Conservation (phyloP, 2,888 invertebrate genomes). For the Gnatocerus cornutus region DNA sequence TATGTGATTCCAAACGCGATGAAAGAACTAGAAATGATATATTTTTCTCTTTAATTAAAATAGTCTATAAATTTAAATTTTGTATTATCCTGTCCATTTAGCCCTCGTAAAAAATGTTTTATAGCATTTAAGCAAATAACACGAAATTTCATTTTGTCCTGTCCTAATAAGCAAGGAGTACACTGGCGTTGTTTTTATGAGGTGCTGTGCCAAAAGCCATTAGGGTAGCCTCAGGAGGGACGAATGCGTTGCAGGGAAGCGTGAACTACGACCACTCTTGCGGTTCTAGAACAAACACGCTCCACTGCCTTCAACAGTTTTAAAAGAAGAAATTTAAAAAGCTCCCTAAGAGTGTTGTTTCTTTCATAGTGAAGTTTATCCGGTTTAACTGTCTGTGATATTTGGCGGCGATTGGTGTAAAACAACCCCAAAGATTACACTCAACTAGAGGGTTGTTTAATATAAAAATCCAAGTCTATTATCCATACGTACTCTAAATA, state of each 20-base stretch:
- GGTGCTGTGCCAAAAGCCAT: conserved; percentile 55
- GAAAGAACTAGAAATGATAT: no score
- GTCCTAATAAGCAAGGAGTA: conserved; percentile 56
- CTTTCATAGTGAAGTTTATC: conserved; percentile 4
- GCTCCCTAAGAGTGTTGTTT: conserved; percentile 6
- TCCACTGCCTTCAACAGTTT: conserved; percentile 46
- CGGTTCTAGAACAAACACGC: conserved; percentile 48
- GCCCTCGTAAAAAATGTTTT: conserved; percentile 20
- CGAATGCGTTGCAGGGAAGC: conserved; percentile 45
- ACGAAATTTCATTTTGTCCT: conserved; percentile 57
- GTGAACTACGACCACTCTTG: conserved; percentile 47
- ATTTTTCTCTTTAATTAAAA: not conserved
- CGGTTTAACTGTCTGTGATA: not conserved
- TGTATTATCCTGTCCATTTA: not conserved
- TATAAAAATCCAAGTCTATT: conserved; percentile 9
- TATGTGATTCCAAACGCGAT: no score
- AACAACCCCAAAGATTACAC: not conserved
- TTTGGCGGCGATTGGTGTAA: not conserved
- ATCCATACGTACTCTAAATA: conserved; percentile 22
- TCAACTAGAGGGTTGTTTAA: conserved; percentile 1
- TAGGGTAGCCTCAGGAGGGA: conserved; percentile 51
- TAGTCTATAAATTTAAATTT: not conserved
- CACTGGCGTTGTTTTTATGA: conserved; percentile 56
- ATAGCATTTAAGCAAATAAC: conserved; percentile 41
- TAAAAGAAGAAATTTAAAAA: conserved; percentile 38